Evolutionary conservation across 1,140 invertebrate species (phyloP).

Genomic region (Lepidurus packardi): DNA sequence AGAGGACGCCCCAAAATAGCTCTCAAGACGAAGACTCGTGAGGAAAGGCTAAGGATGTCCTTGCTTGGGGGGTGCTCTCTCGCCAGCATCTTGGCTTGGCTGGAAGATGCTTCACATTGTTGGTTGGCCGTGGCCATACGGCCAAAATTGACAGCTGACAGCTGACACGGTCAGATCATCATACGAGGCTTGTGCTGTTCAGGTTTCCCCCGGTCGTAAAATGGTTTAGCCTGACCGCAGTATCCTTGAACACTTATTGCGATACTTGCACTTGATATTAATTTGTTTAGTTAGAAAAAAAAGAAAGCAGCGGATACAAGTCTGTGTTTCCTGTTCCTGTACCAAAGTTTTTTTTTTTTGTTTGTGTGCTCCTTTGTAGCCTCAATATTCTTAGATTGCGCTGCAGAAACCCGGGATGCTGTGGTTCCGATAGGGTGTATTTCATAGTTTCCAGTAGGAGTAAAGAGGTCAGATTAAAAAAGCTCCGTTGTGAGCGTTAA

Average conservation of each 20-base stretch:
- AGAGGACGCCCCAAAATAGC: slow-evolving; percentile 7
- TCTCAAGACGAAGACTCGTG: background rate
- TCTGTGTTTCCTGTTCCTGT: background rate
- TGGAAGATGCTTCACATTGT: background rate
- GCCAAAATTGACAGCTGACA: background rate
- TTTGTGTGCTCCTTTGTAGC: background rate
- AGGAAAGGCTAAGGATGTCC: background rate
- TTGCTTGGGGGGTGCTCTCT: background rate
- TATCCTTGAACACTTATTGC: slow-evolving; percentile 16
- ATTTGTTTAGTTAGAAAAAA: background rate
- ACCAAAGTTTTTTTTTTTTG: background rate
- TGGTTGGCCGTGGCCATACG: background rate
- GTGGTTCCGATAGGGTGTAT: background rate
- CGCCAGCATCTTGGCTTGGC: background rate
- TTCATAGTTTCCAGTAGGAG: background rate
- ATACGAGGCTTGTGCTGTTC: background rate
- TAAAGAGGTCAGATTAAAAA: background rate
- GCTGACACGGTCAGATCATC: background rate
- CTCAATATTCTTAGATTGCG: background rate
- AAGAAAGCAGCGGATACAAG: background rate
- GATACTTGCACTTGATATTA: background rate
- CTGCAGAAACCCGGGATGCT: background rate
- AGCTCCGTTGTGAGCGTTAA: background rate
- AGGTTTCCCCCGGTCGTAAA: background rate
- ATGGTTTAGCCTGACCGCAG: background rate